Percentiles rank a stretch among this genome's conserved stretches.
These are phyloP conservation scores for Centropus unirufus DNA, from an alignment of 2,113 vertebrate genomes.

Conservation along the genomic window DNA sequence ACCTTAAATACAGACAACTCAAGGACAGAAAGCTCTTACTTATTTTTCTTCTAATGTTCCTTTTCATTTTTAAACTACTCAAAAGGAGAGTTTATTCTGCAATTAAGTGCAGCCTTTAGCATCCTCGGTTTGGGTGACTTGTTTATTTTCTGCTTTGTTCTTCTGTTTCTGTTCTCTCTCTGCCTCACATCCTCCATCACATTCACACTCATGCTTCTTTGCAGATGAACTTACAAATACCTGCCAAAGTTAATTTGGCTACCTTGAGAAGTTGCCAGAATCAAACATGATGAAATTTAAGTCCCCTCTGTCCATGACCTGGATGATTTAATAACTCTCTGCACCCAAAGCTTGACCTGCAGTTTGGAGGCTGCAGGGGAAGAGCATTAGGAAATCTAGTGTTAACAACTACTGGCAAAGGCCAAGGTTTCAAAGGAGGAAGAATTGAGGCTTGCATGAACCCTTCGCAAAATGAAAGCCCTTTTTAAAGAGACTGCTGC, in stretches of 20 bases:
- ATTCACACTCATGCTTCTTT: not conserved
- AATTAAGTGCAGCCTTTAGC: not conserved
- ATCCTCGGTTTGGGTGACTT: not conserved
- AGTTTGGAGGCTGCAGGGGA: not conserved
- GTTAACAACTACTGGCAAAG: not conserved
- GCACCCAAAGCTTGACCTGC: not conserved
- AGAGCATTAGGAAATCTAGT: not conserved
- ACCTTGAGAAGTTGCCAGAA: not conserved
- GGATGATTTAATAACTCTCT: conserved; percentile 12
- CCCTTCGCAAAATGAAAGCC: not conserved
- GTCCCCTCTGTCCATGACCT: not conserved
- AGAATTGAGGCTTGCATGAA: not conserved
- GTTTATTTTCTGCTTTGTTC: not conserved
- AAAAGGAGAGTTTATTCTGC: not conserved
- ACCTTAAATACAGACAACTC: not conserved
- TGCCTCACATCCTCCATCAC: not conserved
- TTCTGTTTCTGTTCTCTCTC: not conserved
- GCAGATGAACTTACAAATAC: not conserved
- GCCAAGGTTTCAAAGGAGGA: not conserved
- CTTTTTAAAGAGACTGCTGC: not conserved
- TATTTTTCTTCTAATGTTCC: not conserved
- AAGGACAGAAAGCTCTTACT: not conserved
- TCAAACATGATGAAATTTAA: not conserved
- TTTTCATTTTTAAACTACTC: not conserved
- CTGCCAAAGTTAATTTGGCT: not conserved